Evolutionary conservation across 2,797 vertebrate species (phyloP).

Genomic region (Leontopithecus rosalia): DNA sequence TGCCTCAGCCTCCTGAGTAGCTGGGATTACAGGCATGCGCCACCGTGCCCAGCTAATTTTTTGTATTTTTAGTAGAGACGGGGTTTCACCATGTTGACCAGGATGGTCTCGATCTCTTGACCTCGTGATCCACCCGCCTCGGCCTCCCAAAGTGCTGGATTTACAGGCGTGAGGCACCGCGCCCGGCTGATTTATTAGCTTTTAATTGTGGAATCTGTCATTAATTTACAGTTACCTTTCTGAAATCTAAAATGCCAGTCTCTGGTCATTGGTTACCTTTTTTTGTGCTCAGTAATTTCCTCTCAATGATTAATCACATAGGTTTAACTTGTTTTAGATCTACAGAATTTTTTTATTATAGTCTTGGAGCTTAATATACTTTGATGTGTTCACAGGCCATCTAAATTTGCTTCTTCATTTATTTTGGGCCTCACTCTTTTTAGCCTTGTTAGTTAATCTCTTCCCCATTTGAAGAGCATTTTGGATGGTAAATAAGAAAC

Average conservation of each 20-base stretch:
- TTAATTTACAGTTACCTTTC: background rate
- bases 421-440: background rate
- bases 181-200: background rate
- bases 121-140: too few relatives aligned
- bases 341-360: slow-evolving; percentile 24
- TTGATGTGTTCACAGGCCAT: background rate
- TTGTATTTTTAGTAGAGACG: too few relatives aligned
- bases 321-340: slow-evolving; percentile 16
- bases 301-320: background rate
- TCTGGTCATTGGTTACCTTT: background rate
- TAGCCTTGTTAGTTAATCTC: slow-evolving; percentile 37
- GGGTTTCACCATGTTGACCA: too few relatives aligned
- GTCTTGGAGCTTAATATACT: background rate
- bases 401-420: slow-evolving; percentile 30
- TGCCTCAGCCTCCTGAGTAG: too few relatives aligned
- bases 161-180: too few relatives aligned
- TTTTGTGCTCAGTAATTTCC: slow-evolving; percentile 4
- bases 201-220: background rate
- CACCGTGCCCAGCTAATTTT: too few relatives aligned
- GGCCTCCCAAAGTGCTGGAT: too few relatives aligned
- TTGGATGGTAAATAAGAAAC: background rate
- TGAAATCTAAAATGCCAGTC: background rate
- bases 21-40: too few relatives aligned
- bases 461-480: background rate
- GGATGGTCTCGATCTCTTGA: too few relatives aligned